phyloP scores from a whole-genome alignment of 92 coral and sea anemone species.

The Zoanthus sociatus region DNA sequence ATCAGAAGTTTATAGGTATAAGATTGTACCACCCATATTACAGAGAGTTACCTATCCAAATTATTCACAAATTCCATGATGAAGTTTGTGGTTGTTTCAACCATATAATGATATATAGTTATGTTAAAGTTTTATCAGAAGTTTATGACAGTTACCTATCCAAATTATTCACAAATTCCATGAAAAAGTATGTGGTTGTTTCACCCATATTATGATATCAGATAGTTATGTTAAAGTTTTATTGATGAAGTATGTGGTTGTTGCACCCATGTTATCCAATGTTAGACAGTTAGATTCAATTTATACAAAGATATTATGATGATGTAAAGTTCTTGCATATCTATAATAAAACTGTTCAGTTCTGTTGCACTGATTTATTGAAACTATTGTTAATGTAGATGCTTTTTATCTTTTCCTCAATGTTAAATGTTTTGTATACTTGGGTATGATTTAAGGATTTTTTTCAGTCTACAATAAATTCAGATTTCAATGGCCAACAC shows the following conservation, averaged over 20 bases:
- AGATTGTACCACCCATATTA: conserved; percentile 10
- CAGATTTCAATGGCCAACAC: conserved; percentile 14
- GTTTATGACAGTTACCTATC: conserved; percentile 19
- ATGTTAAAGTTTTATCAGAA: background rate
- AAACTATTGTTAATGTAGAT: conserved; percentile 9
- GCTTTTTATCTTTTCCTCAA: conserved; percentile 12
- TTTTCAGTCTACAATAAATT: conserved; percentile 1
- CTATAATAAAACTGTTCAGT: conserved; percentile 12
- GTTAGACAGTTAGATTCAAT: conserved; percentile 31
- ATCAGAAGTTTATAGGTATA: background rate
- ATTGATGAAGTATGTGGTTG: conserved; percentile 27
- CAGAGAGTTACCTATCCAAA: conserved; percentile 27
- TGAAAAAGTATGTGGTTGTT: no score
- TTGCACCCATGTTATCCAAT: conserved; percentile 32
- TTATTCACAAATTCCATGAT: conserved; percentile 29
- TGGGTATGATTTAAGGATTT: conserved; percentile 13
- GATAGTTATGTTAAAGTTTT: conserved; percentile 28
- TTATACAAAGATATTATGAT: conserved; percentile 24
- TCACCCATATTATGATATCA: conserved; percentile 20
- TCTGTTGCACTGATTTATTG: conserved; percentile 15
- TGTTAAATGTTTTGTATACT: conserved; percentile 11
- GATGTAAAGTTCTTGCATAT: conserved; percentile 25
- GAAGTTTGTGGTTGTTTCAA: no score
- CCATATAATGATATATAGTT: conserved; percentile 8
- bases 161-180: conserved; percentile 30